A percentile compares a stretch with the other conserved stretches of the same genome.
Evolutionary conservation across 1,140 invertebrate species (phyloP).

Genomic region (Trichogramma pretiosum): DNA sequence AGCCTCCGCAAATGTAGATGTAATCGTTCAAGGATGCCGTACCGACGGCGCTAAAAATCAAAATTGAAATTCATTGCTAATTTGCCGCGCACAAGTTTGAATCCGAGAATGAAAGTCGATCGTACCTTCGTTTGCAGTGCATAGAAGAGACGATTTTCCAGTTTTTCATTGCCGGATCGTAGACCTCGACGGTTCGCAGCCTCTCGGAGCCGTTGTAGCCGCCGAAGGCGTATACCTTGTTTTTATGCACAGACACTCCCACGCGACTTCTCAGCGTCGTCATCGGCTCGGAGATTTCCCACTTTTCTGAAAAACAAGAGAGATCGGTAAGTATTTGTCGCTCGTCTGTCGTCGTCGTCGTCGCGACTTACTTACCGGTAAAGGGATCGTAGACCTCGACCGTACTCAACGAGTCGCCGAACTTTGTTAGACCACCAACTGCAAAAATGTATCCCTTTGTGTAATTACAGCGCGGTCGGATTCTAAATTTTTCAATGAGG

Average conservation of each 20-base stretch:
- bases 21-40: slow-evolving; percentile 72
- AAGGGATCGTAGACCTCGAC: slow-evolving; percentile 80
- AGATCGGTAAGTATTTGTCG: background rate
- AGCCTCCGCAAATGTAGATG: slow-evolving; percentile 82
- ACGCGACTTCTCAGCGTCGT: slow-evolving; percentile 69
- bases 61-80: background rate
- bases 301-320: slow-evolving; percentile 45
- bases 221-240: slow-evolving; percentile 65
- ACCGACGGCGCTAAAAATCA: slow-evolving; percentile 61
- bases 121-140: slow-evolving; percentile 74
- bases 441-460: slow-evolving; percentile 76
- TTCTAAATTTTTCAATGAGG: slow-evolving; percentile 67
- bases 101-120: too few relatives aligned
- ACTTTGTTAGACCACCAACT: slow-evolving; percentile 78
- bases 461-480: slow-evolving; percentile 67
- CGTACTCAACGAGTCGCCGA: slow-evolving; percentile 76
- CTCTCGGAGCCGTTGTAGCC: slow-evolving; percentile 76
- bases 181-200: slow-evolving; percentile 77
- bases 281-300: slow-evolving; percentile 78
- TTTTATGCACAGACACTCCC: slow-evolving; percentile 73
- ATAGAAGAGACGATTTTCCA: slow-evolving; percentile 77
- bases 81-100: background rate
- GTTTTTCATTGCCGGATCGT: slow-evolving; percentile 60
- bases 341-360: background rate
- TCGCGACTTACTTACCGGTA: slow-evolving; percentile 23